Evolutionary conservation across 2,113 vertebrate genomes (phyloP).

Genomic region (Burhinus oedicnemus): DNA sequence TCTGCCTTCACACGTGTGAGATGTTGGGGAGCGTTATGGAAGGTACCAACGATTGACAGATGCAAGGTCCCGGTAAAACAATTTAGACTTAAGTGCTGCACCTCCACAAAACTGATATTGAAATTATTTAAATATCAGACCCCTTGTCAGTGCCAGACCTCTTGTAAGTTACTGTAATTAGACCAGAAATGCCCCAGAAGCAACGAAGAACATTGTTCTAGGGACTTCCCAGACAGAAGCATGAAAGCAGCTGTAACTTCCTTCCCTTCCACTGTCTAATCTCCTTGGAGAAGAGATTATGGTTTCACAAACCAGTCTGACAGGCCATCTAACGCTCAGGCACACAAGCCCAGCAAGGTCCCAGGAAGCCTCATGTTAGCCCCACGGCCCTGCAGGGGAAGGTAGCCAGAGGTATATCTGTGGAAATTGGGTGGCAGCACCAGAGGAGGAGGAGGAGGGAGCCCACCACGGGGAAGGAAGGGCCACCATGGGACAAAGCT

Average conservation of each 20-base stretch:
- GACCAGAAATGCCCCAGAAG: background rate
- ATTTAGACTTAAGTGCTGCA: background rate
- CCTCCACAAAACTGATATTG: background rate
- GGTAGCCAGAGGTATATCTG: background rate
- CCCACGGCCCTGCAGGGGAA: background rate
- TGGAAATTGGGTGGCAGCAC: background rate
- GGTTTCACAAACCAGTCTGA: background rate
- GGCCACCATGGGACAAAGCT: too few species aligned
- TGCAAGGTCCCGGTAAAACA: background rate
- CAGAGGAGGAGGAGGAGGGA: background rate
- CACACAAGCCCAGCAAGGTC: background rate
- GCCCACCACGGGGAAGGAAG: background rate
- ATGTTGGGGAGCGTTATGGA: background rate
- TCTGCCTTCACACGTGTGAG: background rate
- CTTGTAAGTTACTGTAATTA: background rate
- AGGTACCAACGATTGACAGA: background rate
- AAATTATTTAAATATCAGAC: background rate
- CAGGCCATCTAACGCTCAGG: background rate
- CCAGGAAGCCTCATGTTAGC: accelerated
- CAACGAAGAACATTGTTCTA: background rate
- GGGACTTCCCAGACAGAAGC: background rate
- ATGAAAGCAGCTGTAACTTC: background rate
- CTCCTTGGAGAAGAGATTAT: background rate
- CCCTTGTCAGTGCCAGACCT: background rate
- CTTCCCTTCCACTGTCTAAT: background rate